Evolutionary conservation across 2,797 vertebrate species (phyloP).

Genomic region (Austrolebias charrua): DNA sequence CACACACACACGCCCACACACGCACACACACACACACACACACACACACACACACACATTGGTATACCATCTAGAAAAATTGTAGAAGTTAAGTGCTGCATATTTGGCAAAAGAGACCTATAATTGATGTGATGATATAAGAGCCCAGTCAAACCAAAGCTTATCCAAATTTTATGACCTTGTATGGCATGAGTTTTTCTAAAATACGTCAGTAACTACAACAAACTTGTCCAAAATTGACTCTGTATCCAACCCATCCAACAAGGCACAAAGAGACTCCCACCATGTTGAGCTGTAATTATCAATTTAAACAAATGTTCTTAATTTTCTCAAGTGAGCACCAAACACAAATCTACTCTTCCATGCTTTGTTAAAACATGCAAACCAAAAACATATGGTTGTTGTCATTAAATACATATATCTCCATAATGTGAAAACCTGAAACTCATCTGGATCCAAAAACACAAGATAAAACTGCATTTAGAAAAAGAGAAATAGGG

Average conservation of each 20-base stretch:
- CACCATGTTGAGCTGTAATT: conserved; percentile 13
- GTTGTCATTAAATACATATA: conserved; percentile 14
- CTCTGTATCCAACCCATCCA: conserved; percentile 68
- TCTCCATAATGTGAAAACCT: neutral
- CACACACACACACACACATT: conserved; percentile 12
- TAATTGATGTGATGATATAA: conserved; percentile 74
- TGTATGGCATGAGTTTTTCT: conserved; percentile 61
- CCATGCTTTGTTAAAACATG: conserved; percentile 30
- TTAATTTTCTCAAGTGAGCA: conserved; percentile 32
- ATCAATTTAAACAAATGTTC: conserved; percentile 40
- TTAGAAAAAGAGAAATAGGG: conserved; percentile 10
- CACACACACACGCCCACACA: no score
- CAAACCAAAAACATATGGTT: conserved; percentile 23
- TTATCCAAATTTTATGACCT: conserved; percentile 51
- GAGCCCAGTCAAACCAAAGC: conserved; percentile 51
- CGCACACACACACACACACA: no score
- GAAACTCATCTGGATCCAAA: conserved; percentile 1
- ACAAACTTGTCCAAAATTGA: conserved; percentile 68
- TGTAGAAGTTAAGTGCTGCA: conserved; percentile 65
- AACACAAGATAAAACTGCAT: neutral
- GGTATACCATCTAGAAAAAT: conserved; percentile 51
- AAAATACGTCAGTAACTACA: conserved; percentile 57
- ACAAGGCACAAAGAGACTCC: conserved; percentile 29
- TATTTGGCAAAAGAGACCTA: conserved; percentile 68
- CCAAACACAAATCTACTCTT: conserved; percentile 18